phyloP scores from a whole-genome alignment of 2,113 vertebrate species.

The Lutjanus erythropterus region DNA sequence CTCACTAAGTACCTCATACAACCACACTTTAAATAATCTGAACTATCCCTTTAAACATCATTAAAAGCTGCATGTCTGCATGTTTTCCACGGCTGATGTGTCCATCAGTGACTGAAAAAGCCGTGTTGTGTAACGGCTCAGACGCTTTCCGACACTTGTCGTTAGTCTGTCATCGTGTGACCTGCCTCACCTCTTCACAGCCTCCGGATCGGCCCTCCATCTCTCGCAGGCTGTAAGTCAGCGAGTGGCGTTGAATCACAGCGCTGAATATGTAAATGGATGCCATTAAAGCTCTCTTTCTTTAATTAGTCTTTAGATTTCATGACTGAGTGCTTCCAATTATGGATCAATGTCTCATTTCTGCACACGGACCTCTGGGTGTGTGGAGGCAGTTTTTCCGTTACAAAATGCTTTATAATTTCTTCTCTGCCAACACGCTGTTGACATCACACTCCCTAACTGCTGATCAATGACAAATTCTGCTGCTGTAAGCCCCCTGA shows the following conservation, averaged over 20 bases:
- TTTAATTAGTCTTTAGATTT: slow-evolving; percentile 86
- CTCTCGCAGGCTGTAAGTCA: slow-evolving; percentile 47
- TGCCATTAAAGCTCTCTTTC: slow-evolving; percentile 81
- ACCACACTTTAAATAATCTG: no score
- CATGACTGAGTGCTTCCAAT: slow-evolving; percentile 83
- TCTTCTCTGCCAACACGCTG: slow-evolving; percentile 52
- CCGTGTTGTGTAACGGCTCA: slow-evolving; percentile 6
- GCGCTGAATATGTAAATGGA: slow-evolving; percentile 78
- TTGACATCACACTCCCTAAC: slow-evolving; percentile 42
- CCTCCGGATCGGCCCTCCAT: slow-evolving; percentile 49
- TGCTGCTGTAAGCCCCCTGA: slow-evolving; percentile 46
- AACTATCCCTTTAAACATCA: no score
- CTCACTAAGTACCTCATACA: no score
- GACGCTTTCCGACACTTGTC: slow-evolving; percentile 35
- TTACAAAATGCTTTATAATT: slow-evolving; percentile 76
- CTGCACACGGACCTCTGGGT: slow-evolving; percentile 69
- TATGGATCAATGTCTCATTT: slow-evolving; percentile 86
- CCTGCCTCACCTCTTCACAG: slow-evolving; percentile 39
- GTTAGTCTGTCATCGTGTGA: slow-evolving; percentile 46
- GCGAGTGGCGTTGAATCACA: slow-evolving; percentile 56
- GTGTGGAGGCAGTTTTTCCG: slow-evolving; percentile 57
- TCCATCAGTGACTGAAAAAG: background rate
- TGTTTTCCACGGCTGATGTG: background rate
- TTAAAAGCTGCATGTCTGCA: background rate
- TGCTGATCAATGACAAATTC: slow-evolving; percentile 69